Evolutionary conservation across 2,888 invertebrate species (phyloP).

Genomic region (Vesta saturnalis): DNA sequence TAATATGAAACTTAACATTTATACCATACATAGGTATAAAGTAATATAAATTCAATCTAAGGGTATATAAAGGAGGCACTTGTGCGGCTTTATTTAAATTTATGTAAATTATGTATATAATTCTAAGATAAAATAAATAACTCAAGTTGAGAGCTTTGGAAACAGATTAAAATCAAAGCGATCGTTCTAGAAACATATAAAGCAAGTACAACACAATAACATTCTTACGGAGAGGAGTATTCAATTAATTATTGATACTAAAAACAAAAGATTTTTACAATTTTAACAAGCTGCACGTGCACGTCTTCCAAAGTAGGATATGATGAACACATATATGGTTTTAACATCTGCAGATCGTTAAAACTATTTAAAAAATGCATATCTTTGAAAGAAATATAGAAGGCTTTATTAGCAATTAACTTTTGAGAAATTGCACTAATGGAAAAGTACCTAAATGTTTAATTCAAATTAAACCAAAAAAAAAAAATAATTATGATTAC

Average conservation of each 20-base stretch:
- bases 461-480: too few relatives aligned
- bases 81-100: slow-evolving; percentile 15
- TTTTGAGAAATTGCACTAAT: too few relatives aligned
- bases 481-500: too few relatives aligned
- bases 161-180: slow-evolving; percentile 11
- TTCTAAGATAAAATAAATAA: slow-evolving; percentile 15
- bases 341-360: background rate
- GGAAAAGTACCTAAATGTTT: too few relatives aligned
- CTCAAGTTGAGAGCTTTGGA: slow-evolving; percentile 13
- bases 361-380: background rate
- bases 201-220: slow-evolving; percentile 1
- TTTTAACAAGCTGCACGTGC: slow-evolving; percentile 11
- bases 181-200: slow-evolving; percentile 7
- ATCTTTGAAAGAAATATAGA: too few relatives aligned
- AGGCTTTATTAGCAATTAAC: too few relatives aligned
- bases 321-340: background rate
- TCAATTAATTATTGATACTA: background rate
- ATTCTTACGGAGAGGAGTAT: background rate
- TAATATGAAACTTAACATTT: slow-evolving; percentile 3
- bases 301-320: slow-evolving; percentile 1
- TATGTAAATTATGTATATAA: slow-evolving; percentile 14
- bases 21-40: slow-evolving; percentile 9
- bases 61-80: slow-evolving; percentile 7
- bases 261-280: background rate
- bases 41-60: slow-evolving; percentile 14